Percentiles rank a stretch among this genome's conserved stretches.
Evolutionary conservation across 2,797 vertebrate genomes (phyloP).

Genomic region (Oryzias sinensis): DNA sequence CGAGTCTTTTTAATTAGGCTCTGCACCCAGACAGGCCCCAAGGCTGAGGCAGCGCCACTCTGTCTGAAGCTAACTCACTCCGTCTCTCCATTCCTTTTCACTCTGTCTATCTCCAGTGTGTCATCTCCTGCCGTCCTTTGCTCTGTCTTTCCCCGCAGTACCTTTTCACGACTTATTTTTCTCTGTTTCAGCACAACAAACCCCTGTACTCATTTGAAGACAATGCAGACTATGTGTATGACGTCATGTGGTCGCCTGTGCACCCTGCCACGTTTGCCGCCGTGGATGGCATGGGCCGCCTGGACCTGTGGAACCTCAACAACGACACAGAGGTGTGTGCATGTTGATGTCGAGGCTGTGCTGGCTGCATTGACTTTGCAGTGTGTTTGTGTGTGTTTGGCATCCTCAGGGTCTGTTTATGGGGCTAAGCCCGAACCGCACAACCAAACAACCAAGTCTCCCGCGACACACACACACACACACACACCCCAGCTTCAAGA

Average conservation of each 20-base stretch:
- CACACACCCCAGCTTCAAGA: constrained; percentile 45
- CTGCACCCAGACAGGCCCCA: constrained; percentile 92
- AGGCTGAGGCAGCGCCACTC: constrained; percentile 93
- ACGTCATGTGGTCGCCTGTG: constrained; percentile 96
- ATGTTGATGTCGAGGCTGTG: constrained; percentile 30
- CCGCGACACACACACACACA: constrained; percentile 38
- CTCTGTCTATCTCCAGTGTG: constrained; percentile 44
- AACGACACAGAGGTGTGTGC: constrained; percentile 91
- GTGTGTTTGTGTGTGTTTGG: constrained; percentile 39
- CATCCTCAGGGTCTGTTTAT: constrained; percentile 56
- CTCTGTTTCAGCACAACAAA: constrained; percentile 88
- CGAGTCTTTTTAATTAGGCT: constrained; percentile 97
- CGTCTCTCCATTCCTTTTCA: constrained; percentile 76
- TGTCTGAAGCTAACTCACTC: constrained; percentile 81
- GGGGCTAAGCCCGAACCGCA: constrained; percentile 57
- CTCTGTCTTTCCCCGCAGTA: constrained; percentile 20
- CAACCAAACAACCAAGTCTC: constrained; percentile 54
- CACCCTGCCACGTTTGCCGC: constrained; percentile 94
- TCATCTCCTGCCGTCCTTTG: constrained; percentile 51
- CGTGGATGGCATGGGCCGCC: constrained; percentile 94
- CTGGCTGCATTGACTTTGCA: constrained; percentile 28
- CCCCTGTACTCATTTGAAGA: constrained; percentile 98
- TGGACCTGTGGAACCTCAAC: constrained; percentile 98
- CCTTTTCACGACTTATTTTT: constrained; percentile 21
- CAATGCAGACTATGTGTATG: constrained; percentile 96